Evolutionary conservation across 2,888 invertebrate species (phyloP).

Genomic region (Ornithoptera priamus): DNA sequence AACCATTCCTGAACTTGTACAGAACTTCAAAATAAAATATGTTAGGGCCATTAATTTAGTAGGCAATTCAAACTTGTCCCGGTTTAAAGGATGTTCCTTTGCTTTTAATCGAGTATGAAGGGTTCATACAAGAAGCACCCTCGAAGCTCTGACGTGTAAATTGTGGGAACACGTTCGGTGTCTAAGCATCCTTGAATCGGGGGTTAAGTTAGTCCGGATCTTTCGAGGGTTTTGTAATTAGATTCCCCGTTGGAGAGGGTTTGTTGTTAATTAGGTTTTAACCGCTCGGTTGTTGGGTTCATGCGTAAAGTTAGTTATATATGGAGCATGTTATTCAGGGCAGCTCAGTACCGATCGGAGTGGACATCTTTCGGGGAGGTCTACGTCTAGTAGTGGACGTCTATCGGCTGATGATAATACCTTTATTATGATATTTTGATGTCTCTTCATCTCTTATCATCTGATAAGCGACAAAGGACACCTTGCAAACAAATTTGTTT

Average conservation of each 20-base stretch:
- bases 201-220: constrained; percentile 32
- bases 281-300: background rate
- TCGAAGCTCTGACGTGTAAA: constrained; percentile 45
- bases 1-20: too few relatives aligned
- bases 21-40: too few relatives aligned
- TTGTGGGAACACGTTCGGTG: constrained; percentile 46
- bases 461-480: too few relatives aligned
- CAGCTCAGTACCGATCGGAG: too few relatives aligned
- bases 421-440: too few relatives aligned
- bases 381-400: too few relatives aligned
- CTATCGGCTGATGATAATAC: too few relatives aligned
- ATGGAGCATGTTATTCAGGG: too few relatives aligned
- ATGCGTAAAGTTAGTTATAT: too few relatives aligned
- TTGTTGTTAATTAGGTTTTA: constrained; percentile 23
- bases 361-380: too few relatives aligned
- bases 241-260: constrained; percentile 31
- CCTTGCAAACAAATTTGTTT: too few relatives aligned
- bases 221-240: constrained; percentile 35
- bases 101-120: constrained; percentile 25
- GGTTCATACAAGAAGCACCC: constrained; percentile 35
- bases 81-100: constrained; percentile 20
- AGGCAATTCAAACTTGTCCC: constrained; percentile 6
- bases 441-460: too few relatives aligned
- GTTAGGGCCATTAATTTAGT: background rate
- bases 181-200: constrained; percentile 30